Evolutionary conservation across 2,888 invertebrate species (phyloP), one percentile per base, ranked within the genome.

Genomic region (Carcina quercana): DNA sequence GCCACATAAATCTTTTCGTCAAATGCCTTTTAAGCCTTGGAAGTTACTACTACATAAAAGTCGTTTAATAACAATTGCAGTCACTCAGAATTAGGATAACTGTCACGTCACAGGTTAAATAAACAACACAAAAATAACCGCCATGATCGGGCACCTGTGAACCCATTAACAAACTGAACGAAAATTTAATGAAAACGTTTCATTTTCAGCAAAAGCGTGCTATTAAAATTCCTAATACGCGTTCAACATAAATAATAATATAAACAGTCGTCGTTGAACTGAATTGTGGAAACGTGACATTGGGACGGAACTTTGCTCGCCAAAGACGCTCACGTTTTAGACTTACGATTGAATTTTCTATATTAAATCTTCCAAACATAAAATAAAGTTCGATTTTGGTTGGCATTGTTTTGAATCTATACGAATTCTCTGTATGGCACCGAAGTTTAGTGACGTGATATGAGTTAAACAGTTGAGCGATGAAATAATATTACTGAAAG

Each of bases 231-330:
- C 57, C 44, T 42, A 44, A 55, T 54, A 58, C 53, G 53, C 43
- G 45, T 41, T 40, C 40, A 33, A 49, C 52, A 62, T 70, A 65
- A 66, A 68, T 65, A 67, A 66, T 64, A n/a, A n/a, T n/a, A n/a
- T n/a, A 70, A 65, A 60, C 62, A 54, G 50, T n/a, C 47, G 40
- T 50, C 50, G 42, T 56, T 47, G 46, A 51, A 56, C 56, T 56
- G 54, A 64, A 65, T 64, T 62, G 59, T 59, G 54, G 56, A 59
- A 64, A 71, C 67, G 67, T 71, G 68, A 70, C 64, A 58, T 59
- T 60, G 59, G 61, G 60, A 58, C 52, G 40, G 49, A 62, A 59
- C 52, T 7, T 56, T 49, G 45, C 38, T 47, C 39, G 37, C 42
- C 43, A 43, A 48, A 65, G 65, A 50, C 43, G 46, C 56, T 55